Conservation (phyloP, 2,888 invertebrate species). For the Proisotoma minuta region DNA sequence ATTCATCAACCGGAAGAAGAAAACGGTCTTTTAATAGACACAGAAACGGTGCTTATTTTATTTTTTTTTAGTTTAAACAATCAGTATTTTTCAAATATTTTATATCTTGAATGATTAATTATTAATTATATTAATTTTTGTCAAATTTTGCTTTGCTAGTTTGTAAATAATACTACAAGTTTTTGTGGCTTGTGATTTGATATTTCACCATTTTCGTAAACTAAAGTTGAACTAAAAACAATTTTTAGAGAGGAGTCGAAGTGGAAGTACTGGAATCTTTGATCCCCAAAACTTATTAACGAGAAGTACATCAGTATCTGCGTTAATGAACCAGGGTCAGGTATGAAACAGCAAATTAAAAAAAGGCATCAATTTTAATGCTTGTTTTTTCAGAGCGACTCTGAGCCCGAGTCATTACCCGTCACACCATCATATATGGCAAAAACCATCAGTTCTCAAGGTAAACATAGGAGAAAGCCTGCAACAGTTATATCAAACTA, state of each 20-base stretch:
- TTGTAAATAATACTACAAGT: no score
- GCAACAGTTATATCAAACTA: conserved; percentile 41
- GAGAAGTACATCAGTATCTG: conserved; percentile 44
- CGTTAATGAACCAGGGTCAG: conserved; percentile 41
- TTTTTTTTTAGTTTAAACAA: conserved; percentile 15
- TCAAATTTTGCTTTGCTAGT: neutral
- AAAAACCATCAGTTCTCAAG: conserved; percentile 44
- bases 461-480: conserved; percentile 41
- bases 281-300: conserved; percentile 46
- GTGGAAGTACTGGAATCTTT: conserved; percentile 42
- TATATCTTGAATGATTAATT: neutral
- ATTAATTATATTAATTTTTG: neutral
- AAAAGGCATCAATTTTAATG: neutral
- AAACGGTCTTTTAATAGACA: conserved; percentile 47
- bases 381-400: conserved; percentile 41
- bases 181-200: no score
- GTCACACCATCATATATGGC: conserved; percentile 45
- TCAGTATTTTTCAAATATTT: neutral
- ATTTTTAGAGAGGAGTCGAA: conserved; percentile 38
- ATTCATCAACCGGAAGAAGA: conserved; percentile 34
- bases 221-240: neutral
- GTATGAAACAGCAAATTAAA: conserved; percentile 19
- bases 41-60: conserved; percentile 43
- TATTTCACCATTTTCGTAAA: no score
- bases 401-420: conserved; percentile 46